These are phyloP conservation scores for Ptyas mucosa DNA, from an alignment of 2,113 vertebrate species.

Conservation along the genomic window DNA sequence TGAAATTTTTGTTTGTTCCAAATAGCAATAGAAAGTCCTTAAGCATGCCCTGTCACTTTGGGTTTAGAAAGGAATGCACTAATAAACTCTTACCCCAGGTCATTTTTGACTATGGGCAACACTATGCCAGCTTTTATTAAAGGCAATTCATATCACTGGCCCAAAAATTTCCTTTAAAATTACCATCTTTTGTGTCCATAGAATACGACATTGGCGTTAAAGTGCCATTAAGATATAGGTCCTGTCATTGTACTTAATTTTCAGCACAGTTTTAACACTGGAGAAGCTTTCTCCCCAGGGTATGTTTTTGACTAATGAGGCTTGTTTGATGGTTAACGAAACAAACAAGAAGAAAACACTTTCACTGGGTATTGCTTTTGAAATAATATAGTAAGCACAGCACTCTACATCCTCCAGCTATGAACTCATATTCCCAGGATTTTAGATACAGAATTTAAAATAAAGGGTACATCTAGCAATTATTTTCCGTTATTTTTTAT, in stretches of 20 bases:
- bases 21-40: conserved; percentile 73
- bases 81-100: conserved; percentile 85
- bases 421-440: conserved; percentile 30
- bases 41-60: conserved; percentile 79
- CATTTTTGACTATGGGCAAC: conserved; percentile 80
- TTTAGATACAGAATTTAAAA: not conserved
- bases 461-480: not conserved
- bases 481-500: not conserved
- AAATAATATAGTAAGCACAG: conserved; percentile 56
- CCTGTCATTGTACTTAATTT: conserved; percentile 84
- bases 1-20: conserved; percentile 78
- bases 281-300: conserved; percentile 61
- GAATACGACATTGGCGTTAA: conserved; percentile 83
- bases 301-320: conserved; percentile 71
- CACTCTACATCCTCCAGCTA: conserved; percentile 41
- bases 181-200: conserved; percentile 79
- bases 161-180: conserved; percentile 89
- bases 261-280: conserved; percentile 73
- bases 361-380: conserved; percentile 59
- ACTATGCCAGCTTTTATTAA: conserved; percentile 86
- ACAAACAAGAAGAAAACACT: conserved; percentile 69
- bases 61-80: conserved; percentile 78
- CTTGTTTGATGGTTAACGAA: conserved; percentile 69
- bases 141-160: conserved; percentile 80
- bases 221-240: conserved; percentile 78